Base-by-base conservation (phyloP, 2,888 invertebrate genomes). In the Limenitis camilla region DNA sequence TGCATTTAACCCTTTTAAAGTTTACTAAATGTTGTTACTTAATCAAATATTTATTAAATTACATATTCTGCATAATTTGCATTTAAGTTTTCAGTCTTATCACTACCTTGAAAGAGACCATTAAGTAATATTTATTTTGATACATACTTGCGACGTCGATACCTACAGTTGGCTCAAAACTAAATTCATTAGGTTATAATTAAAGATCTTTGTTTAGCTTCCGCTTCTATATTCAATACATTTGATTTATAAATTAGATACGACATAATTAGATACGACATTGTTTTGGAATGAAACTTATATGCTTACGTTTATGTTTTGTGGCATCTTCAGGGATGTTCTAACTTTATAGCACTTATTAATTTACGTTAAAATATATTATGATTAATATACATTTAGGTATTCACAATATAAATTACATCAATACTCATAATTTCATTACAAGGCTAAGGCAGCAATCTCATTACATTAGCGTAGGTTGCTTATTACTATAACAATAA, bases 161-260 rank as follows among this genome's bases (percentile, higher is more conserved):
- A 64, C 66, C 63, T 67, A 66, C 64, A 62, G 56, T 65, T 79
- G 77, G 74, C 74, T 71, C 62, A 56, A 56, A 64, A 64, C 61
- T 55, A 62, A 62, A 67, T 69, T 63, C 64, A 68, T 67, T 67
- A 57, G 61, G 66, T 54, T 64, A 58, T 75, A 78, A 74, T 71
- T 73, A 74, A 76, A 81, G 70, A 71, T 68, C 67, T 71, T 75
- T 76, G 69, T 76, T 73, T 73, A 65, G 68, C 65, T 76, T 76
- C 70, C 69, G 68, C 65, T 69, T 63, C 68, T 74, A 73, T 67
- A 72, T 67, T 63, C 49, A 63, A 58, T 64, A 44, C 43, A 55
- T 61, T 61, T 70, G 64, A 71, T 72, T 68, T 68, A 67, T 69
- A 64, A 54, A 64, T 70, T 64, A 59, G 53, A 59, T 60, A 63